phyloP scores from a whole-genome alignment of 2,113 vertebrate species.

The Malurus cyaneus region DNA sequence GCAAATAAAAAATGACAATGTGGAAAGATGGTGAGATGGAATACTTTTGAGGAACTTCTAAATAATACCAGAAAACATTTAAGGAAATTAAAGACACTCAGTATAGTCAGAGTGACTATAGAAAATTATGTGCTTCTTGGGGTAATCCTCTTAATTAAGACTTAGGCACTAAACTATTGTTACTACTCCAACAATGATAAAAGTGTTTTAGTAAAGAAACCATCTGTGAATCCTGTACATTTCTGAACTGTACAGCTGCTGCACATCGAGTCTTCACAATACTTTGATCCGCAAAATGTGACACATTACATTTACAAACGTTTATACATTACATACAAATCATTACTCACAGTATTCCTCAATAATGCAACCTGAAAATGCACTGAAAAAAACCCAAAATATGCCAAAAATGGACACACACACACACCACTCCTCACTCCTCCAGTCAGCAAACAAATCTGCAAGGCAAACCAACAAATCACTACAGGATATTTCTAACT shows the following conservation, averaged over 20 bases:
- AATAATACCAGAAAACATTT: neutral
- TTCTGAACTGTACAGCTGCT: neutral
- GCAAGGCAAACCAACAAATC: conserved; percentile 7
- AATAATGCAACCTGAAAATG: neutral
- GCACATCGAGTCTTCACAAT: neutral
- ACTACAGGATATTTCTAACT: neutral
- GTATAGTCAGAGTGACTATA: neutral
- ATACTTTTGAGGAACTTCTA: neutral
- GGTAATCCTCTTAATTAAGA: neutral
- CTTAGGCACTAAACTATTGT: neutral
- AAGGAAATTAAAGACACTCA: neutral
- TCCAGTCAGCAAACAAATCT: neutral
- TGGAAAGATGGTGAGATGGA: neutral
- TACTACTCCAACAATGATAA: neutral
- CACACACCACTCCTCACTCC: too few relatives aligned
- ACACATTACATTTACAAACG: too few relatives aligned
- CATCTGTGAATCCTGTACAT: neutral
- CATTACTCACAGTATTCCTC: neutral
- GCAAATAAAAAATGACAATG: neutral
- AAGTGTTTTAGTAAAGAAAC: neutral
- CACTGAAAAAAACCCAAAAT: neutral
- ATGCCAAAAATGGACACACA: fast-evolving
- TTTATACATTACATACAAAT: neutral
- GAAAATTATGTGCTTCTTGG: fast-evolving
- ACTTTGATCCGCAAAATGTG: neutral